Evolutionary conservation across 2,113 vertebrate genomes (phyloP), one percentile per base, ranked within the genome.

Genomic region (Chinchilla lanigera): DNA sequence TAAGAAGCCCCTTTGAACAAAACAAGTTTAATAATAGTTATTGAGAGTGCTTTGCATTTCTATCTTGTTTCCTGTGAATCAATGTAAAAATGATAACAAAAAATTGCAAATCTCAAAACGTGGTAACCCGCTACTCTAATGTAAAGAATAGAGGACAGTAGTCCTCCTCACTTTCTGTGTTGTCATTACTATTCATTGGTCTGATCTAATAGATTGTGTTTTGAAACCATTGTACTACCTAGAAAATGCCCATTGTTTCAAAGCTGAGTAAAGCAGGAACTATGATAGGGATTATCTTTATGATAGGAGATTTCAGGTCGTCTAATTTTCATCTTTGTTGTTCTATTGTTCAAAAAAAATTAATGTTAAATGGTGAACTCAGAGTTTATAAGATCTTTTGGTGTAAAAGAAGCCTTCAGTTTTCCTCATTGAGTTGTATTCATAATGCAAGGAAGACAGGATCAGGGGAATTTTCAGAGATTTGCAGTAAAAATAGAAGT

Each of bases 281-380:
- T 50, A 50, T 50, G 47, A 9, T 50, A 9, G 47, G 47, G 47
- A 50, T 50, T 50, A 50, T 83, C 44, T 11, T 93, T 84, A 11
- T 85, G 67, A 73, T 1, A 83, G 58, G 17, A 89, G 20, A 50
- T 93, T 30, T 89, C n/a, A 93, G 82, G 47, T 84, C 17, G 47
- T 61, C 58, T 75, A 73, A 58, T 81, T 93, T 56, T 96, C 41
- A 96, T 82, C 35, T 26, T 86, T 93, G 63, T 84, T 89, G 86
- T 47, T 80, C 61, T 92, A 19, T 5, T 38, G 12, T 81, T 96
- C n/a, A 90, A 93, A 87, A 41, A 84, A 92, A 84, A 95, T 83
- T 67, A 80, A 86, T 73, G 20, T 89, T 28, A 80, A 26, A 89
- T 84, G 41, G 87, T 90, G 67, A 84, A 19, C 12, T 17, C 26